A percentile compares a stretch with the other conserved stretches of the same genome.
These are phyloP conservation scores for Morbakka virulenta DNA, from an alignment of 30 jellyfish, hydroid and myxozoan genomes.

Conservation along the genomic window DNA sequence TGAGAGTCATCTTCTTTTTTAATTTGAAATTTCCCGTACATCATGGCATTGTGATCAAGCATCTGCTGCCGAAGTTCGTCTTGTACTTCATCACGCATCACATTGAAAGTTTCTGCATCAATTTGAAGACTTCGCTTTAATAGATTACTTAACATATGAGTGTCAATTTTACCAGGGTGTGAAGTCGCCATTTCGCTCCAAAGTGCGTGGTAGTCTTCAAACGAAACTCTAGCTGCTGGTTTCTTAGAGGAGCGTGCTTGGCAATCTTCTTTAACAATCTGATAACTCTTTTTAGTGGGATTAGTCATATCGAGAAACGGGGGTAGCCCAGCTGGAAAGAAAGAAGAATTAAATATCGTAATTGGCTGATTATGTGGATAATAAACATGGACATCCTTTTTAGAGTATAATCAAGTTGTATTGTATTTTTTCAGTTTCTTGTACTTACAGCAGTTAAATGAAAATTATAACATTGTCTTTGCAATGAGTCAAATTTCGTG, in stretches of 20 bases:
- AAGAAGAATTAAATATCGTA: too few relatives aligned
- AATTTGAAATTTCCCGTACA: constrained; percentile 55
- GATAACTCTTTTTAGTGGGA: background rate
- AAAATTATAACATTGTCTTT: too few relatives aligned
- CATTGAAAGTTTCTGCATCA: constrained; percentile 48
- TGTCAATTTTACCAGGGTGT: constrained; percentile 2
- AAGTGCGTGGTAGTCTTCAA: constrained; percentile 56
- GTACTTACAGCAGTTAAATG: too few relatives aligned
- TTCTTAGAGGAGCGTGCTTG: background rate
- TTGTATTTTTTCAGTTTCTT: too few relatives aligned
- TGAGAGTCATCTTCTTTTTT: constrained; percentile 7
- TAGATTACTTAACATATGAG: background rate
- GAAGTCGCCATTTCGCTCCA: constrained; percentile 71
- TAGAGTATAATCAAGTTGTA: too few relatives aligned
- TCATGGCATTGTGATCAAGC: constrained; percentile 56
- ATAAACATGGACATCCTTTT: too few relatives aligned
- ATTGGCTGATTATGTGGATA: too few relatives aligned
- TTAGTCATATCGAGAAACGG: constrained; percentile 32
- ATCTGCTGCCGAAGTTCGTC: constrained; percentile 54
- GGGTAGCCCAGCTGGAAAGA: constrained; percentile 41
- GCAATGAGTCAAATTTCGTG: too few relatives aligned
- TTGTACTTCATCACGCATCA: constrained; percentile 40
- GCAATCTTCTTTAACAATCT: background rate
- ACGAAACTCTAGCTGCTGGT: constrained; percentile 3
- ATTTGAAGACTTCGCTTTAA: background rate